Percentiles rank a stretch among this genome's conserved stretches.
phyloP scores from a whole-genome alignment of 2,113 vertebrate genomes.

The Megaleporinus macrocephalus region DNA sequence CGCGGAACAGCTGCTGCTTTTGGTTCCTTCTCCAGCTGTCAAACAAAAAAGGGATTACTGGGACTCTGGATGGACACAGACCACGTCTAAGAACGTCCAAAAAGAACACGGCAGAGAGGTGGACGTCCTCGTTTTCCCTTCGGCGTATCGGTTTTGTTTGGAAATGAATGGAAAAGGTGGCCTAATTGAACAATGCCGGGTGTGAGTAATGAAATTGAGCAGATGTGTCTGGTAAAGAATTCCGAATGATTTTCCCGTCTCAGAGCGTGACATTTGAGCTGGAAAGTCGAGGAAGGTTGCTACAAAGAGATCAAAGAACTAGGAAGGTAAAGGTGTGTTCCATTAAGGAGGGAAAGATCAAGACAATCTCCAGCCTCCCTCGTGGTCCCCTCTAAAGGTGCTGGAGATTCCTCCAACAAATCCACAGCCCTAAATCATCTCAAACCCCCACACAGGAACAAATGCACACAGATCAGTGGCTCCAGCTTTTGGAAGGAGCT shows the following conservation, averaged over 20 bases:
- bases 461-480: not conserved
- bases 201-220: not conserved
- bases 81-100: not conserved
- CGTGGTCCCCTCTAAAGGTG: not conserved
- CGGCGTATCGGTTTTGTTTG: not conserved
- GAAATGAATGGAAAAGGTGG: not conserved
- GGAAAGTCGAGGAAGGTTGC: not conserved
- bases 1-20: not conserved
- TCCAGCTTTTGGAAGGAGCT: not conserved
- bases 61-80: not conserved
- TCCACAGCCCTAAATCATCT: not conserved
- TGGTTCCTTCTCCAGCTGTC: conserved; percentile 5
- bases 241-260: too few species aligned
- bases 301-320: not conserved
- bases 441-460: not conserved
- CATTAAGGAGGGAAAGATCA: not conserved
- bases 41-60: conserved; percentile 1
- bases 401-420: not conserved
- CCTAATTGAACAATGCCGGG: too few species aligned
- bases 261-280: too few species aligned
- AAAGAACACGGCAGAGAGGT: not conserved
- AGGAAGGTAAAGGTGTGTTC: not conserved
- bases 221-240: not conserved
- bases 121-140: not conserved
- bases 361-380: not conserved